Conservation (phyloP, 1,140 invertebrate species). For the Euura saliciscinereae region DNA sequence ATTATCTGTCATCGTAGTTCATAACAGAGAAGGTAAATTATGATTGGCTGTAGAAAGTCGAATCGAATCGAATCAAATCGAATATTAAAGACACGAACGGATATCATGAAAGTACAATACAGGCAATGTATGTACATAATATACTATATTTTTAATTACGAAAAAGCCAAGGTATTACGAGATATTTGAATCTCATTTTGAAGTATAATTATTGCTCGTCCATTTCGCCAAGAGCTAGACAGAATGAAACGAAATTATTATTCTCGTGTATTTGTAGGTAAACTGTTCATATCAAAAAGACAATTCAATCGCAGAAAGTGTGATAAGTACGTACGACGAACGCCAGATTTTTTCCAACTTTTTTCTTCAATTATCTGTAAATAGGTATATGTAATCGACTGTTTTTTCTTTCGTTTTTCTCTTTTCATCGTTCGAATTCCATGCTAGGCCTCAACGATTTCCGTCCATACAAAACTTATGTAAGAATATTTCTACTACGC, state of each 20-base stretch:
- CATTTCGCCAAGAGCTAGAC: not conserved
- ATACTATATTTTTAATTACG: not conserved
- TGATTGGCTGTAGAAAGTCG: not conserved
- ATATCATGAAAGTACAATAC: too few species aligned
- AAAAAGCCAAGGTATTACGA: not conserved
- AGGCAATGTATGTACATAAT: not conserved
- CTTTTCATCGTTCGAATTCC: not conserved
- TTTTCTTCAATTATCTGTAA: not conserved
- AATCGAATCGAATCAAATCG: not conserved
- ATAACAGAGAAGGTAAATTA: not conserved
- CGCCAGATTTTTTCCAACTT: not conserved
- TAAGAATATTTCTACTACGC: not conserved
- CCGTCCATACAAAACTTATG: not conserved
- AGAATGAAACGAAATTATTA: not conserved
- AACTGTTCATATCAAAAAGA: not conserved
- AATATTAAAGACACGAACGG: too few species aligned
- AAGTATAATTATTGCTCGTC: not conserved
- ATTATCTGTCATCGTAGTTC: not conserved
- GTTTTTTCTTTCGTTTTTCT: not conserved
- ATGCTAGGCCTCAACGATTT: not conserved
- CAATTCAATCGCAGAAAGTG: not conserved
- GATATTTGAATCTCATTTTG: conserved; percentile 3
- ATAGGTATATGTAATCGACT: not conserved
- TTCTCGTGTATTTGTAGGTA: not conserved
- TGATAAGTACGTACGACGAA: not conserved